Evolutionary conservation across 2,113 vertebrate genomes (phyloP).

Genomic region (Butastur rufipennis): DNA sequence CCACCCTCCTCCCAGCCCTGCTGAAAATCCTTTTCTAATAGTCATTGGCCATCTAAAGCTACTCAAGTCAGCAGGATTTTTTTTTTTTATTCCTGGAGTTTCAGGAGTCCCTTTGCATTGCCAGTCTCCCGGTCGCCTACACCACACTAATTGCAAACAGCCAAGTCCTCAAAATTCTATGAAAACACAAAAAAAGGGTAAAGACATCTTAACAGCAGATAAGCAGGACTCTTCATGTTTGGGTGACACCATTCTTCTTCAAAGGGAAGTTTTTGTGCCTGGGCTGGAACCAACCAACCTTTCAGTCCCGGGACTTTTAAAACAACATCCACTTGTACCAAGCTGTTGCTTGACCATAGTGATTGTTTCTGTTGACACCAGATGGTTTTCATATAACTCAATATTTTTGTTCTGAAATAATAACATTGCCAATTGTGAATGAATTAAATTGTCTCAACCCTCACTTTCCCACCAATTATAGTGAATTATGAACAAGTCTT

Average conservation of each 20-base stretch:
- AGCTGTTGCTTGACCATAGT: not conserved
- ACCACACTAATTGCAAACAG: rapidly evolving
- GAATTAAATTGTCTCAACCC: slow-evolving; percentile 42
- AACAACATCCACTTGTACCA: not conserved
- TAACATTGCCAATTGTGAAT: slow-evolving; percentile 1
- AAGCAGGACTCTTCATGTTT: rapidly evolving
- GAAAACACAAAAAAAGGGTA: not conserved
- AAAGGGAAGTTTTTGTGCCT: not conserved
- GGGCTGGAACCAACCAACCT: not conserved
- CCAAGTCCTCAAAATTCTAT: not conserved
- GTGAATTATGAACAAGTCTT: slow-evolving; percentile 46
- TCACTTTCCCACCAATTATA: slow-evolving; percentile 52
- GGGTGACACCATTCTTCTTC: not conserved
- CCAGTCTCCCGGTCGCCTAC: not conserved
- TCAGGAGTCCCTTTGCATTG: not conserved
- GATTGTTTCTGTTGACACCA: slow-evolving; percentile 18
- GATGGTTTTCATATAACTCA: slow-evolving; percentile 39
- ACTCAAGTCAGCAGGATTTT: not conserved
- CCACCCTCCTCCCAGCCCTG: not conserved
- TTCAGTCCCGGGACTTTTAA: not conserved
- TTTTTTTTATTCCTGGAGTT: not conserved
- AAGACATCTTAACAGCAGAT: not conserved
- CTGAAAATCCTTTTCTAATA: not conserved
- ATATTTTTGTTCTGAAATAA: slow-evolving; percentile 11
- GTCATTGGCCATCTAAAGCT: not conserved